Percentiles rank a stretch among this genome's conserved stretches.
Evolutionary conservation across 1,140 invertebrate genomes (phyloP).

Genomic region (Eriocheir sinensis): DNA sequence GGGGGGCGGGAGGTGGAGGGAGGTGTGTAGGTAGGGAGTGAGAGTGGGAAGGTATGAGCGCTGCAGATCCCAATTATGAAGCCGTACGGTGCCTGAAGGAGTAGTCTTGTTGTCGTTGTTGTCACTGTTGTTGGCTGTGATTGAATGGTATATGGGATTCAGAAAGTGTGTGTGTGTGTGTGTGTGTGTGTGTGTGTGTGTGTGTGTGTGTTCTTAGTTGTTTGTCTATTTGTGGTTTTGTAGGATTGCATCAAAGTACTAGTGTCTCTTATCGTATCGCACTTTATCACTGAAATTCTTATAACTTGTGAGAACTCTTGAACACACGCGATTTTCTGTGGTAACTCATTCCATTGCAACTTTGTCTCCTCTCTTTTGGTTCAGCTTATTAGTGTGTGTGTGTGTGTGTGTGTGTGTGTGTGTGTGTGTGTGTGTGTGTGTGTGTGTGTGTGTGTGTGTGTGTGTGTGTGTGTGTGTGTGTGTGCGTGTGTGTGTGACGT

Average conservation of each 20-base stretch:
- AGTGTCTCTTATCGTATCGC: too few species aligned
- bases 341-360: too few species aligned
- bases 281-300: too few species aligned
- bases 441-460: slow-evolving; percentile 19
- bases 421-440: background rate
- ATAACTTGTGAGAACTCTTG: too few species aligned
- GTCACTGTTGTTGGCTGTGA: background rate
- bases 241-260: too few species aligned
- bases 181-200: slow-evolving; percentile 7
- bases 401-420: too few species aligned
- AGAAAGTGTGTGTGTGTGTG: background rate
- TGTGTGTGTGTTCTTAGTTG: background rate
- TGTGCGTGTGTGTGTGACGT: background rate
- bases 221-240: background rate
- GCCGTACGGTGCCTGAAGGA: background rate
- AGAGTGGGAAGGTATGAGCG: background rate
- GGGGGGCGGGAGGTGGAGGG: background rate
- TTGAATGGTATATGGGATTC: background rate
- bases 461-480: background rate
- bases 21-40: background rate
- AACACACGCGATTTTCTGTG: too few species aligned
- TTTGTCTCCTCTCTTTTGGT: too few species aligned
- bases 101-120: background rate
- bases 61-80: background rate
- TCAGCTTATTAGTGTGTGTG: too few species aligned